Conservation (phyloP, 2,888 invertebrate species). For the Microctonus aethiopoides region DNA sequence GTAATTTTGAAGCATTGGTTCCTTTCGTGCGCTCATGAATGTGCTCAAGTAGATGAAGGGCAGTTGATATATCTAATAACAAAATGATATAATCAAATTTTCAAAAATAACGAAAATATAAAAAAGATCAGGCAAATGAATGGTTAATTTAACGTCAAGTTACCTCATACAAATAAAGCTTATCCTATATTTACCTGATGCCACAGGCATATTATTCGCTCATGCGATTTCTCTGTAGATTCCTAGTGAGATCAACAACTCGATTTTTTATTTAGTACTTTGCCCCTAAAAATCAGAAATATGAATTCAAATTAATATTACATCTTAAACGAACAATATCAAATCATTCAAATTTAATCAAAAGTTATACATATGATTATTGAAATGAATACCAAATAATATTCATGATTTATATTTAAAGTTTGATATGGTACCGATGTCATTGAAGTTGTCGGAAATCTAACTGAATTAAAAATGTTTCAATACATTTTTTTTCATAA, state of each 20-base stretch:
- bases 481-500: too few species aligned
- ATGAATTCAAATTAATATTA: too few species aligned
- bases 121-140: too few species aligned
- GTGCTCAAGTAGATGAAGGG: slow-evolving; percentile 88
- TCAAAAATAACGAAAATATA: background rate
- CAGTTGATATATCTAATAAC: slow-evolving; percentile 83
- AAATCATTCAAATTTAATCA: too few species aligned
- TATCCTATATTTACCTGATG: background rate
- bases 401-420: too few species aligned
- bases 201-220: background rate
- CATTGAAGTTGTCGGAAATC: too few species aligned
- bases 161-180: background rate
- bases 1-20: slow-evolving; percentile 84
- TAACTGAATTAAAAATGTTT: too few species aligned
- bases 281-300: background rate
- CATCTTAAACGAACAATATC: too few species aligned
- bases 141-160: too few species aligned
- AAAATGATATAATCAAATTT: background rate
- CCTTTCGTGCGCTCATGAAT: slow-evolving; percentile 88
- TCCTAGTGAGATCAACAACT: background rate
- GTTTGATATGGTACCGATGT: too few species aligned
- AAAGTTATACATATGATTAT: too few species aligned
- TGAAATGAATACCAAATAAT: too few species aligned
- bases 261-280: background rate
- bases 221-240: background rate